Evolutionary conservation across 2,113 vertebrate species (phyloP).

Genomic region (Origma solitaria): DNA sequence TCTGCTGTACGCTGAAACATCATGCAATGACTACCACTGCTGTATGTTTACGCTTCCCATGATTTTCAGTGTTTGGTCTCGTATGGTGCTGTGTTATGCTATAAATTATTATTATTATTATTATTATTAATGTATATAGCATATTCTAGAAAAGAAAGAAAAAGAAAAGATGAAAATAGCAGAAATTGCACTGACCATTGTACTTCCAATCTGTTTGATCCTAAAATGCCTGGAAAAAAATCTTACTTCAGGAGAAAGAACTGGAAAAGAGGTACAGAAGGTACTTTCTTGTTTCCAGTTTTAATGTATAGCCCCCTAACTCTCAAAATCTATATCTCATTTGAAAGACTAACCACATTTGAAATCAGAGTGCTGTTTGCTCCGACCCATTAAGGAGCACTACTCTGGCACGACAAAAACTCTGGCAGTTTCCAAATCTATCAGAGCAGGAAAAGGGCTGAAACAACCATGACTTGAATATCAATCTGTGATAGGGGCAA

Average conservation of each 20-base stretch:
- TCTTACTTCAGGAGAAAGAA: background rate
- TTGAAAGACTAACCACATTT: background rate
- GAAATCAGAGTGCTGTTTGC: background rate
- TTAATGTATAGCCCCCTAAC: background rate
- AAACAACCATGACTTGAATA: background rate
- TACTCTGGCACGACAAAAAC: rapidly evolving
- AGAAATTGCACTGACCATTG: background rate
- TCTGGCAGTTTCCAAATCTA: background rate
- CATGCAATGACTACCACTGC: background rate
- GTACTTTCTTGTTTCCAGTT: background rate
- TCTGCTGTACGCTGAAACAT: background rate
- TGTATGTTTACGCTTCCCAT: rapidly evolving
- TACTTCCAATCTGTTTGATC: background rate
- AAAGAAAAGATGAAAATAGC: background rate
- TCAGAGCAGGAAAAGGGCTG: background rate
- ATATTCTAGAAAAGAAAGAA: background rate
- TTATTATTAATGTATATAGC: background rate
- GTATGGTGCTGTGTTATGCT: background rate
- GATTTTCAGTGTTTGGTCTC: background rate
- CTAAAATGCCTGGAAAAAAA: background rate
- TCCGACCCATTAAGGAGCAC: rapidly evolving
- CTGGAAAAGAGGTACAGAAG: background rate
- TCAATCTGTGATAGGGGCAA: background rate
- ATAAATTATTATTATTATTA: background rate
- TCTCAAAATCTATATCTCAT: background rate